Percentiles rank a stretch among this genome's conserved stretches.
phyloP scores from a whole-genome alignment of 2,797 vertebrate species.

The Cossypha niveicapilla region DNA sequence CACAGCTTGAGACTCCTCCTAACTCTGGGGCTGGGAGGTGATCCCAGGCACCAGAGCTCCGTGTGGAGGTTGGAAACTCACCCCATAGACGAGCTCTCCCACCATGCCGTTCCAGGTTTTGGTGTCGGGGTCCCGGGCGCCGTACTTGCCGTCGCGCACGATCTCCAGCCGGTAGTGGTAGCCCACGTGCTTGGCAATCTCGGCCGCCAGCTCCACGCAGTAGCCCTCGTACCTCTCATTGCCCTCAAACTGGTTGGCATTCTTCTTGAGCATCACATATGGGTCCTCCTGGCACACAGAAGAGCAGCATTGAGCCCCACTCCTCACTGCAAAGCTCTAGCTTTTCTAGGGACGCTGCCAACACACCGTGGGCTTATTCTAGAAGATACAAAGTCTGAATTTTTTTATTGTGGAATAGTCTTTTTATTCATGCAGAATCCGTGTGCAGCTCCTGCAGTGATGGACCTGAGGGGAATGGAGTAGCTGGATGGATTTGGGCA shows the following conservation, averaged over 20 bases:
- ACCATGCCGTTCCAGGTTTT: slow-evolving; percentile 99
- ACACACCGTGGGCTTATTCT: not conserved
- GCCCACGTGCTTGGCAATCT: slow-evolving; percentile 96
- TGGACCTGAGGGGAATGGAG: not conserved
- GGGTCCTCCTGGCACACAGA: slow-evolving; percentile 86
- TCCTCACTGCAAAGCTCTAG: not conserved
- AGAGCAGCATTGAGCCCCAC: not conserved
- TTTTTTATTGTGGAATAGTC: not conserved
- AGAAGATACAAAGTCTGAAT: not conserved
- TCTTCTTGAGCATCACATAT: slow-evolving; percentile 98
- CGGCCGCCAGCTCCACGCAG: slow-evolving; percentile 94
- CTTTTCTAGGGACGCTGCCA: not conserved
- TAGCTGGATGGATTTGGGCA: not conserved
- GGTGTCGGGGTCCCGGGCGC: slow-evolving; percentile 89
- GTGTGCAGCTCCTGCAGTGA: not conserved
- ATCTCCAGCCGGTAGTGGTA: slow-evolving; percentile 95
- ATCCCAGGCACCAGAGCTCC: not conserved
- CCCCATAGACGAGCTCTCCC: slow-evolving; percentile 96
- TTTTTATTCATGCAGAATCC: not conserved
- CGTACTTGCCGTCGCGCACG: slow-evolving; percentile 93
- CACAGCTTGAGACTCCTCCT: not conserved
- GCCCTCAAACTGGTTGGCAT: slow-evolving; percentile 89
- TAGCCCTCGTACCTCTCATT: slow-evolving; percentile 97
- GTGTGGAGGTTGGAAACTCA: slow-evolving; percentile 69
- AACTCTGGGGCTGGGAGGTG: not conserved